Evolutionary conservation across 1,140 invertebrate species (phyloP), one percentile per base, ranked within the genome.

Genomic region (Pectinophora gossypiella): DNA sequence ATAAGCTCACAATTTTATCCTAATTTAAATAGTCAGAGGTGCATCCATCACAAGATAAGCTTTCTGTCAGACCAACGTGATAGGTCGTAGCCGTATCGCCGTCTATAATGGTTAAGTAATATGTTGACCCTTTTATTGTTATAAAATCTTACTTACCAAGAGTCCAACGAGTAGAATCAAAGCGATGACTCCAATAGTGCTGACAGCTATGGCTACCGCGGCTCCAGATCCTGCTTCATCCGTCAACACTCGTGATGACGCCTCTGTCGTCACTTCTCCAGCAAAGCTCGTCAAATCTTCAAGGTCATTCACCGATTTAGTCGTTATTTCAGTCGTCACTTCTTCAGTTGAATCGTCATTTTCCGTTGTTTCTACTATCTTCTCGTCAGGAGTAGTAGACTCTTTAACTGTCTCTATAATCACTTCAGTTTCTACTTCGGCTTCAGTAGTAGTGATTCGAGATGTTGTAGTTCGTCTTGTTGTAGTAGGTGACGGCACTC

Each of bases 181-280:
- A 0, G 83, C 79, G n/a, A 82, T 80, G 12, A 85, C 81, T 16
- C 83, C 83, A 27, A 85, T 87, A 2, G 81, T 84, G 54, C 81
- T 84, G 52, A 85, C 81, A 22, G 79, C 81, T 10, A 87, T 84
- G 0, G 84, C 83, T 0, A 86, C 71, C 0, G 72, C 78, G 1
- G 81, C 83, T 10, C 81, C 83, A 0, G 79, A 76, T 0, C 77
- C 72, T 6, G 66, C 49, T 13, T 85, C 81, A 2, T 80, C 76
- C 16, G 56, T 61, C 10, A 75, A 19, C 1, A 72, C 71, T 36
- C 68, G 59, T 0, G 72, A 68, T 4, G 72, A 75, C 2, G 73
- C 64, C 48, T 85, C 77, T 0, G 83, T 86, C 0, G 83, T 86
- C 66, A 80, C 58, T 2, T 86, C 82, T 5, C 62, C 73, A 6